Percentiles rank a stretch among this genome's conserved stretches.
These are phyloP conservation scores for Leiothrix lutea DNA, from an alignment of 2,113 vertebrate genomes.

Conservation along the genomic window DNA sequence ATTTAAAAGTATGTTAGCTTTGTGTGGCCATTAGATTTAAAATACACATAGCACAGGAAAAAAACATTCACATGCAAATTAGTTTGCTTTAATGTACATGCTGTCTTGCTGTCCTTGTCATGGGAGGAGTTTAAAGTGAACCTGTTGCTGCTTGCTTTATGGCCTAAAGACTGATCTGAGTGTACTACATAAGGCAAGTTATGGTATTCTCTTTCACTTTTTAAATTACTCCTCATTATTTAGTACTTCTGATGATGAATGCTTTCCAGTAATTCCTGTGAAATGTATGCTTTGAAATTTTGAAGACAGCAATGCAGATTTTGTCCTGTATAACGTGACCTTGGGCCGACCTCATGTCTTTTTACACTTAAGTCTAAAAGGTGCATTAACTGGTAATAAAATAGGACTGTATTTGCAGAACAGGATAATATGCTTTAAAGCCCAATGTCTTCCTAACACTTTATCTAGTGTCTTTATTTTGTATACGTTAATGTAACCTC, in stretches of 20 bases:
- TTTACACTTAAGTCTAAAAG: not conserved
- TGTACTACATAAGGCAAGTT: not conserved
- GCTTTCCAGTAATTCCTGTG: not conserved
- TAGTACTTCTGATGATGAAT: not conserved
- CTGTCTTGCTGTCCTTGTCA: not conserved
- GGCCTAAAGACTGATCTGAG: not conserved
- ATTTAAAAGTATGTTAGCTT: not conserved
- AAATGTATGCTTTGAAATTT: not conserved
- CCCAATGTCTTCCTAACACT: not conserved
- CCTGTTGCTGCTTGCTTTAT: not conserved
- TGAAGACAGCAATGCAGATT: not conserved
- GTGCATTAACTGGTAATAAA: not conserved
- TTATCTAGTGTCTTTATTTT: not conserved
- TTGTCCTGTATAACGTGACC: not conserved
- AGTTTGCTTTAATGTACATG: not conserved
- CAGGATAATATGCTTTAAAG: not conserved
- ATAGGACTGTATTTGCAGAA: not conserved
- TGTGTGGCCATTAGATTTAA: not conserved
- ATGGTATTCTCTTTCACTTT: not conserved
- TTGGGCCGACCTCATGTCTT: not conserved
- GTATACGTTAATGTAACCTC: not conserved
- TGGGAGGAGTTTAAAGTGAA: not conserved
- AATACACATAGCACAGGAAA: not conserved
- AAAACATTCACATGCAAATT: not conserved
- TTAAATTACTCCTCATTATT: not conserved